Evolutionary conservation across 2,888 invertebrate species (phyloP), one percentile per base, ranked within the genome.

Genomic region (Archaeoteleia sp.): DNA sequence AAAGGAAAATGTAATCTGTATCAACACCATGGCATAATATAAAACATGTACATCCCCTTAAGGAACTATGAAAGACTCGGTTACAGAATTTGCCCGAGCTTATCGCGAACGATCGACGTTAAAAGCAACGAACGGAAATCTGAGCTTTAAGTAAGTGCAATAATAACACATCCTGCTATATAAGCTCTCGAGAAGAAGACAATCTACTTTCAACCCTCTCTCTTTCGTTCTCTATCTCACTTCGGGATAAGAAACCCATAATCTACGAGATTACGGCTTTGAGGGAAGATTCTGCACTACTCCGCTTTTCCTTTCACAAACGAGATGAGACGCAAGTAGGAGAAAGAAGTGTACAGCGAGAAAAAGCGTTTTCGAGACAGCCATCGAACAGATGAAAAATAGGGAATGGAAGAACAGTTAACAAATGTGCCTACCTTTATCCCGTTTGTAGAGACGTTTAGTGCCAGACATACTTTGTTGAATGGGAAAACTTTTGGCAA

Each of bases 251-350:
- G 65, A 65, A 53, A 61, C 61, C 48, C 57, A 57, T 69, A 65
- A 69, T 69, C 69, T 69, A 57, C 69, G 53, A 66, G 65, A 65
- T 69, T 65, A 69, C 69, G 42, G 61, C 68, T 60, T 65, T 51
- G 68, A 65, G 46, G 39, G 37, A 58, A 51, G 54, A 61, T 51
- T 58, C 45, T 23, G 57, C 57, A 45, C 32, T 53, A 63, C 54
- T 60, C 55, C 45, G 68, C 68, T 61, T 69, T 69, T 61, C 55
- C 60, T 65, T 57, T 43, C 51, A 51, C 55, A 57, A 65, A 69
- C 49, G 68, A 68, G 62, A 58, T 55, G 57, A 42, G 48, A 61
- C 62, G 51, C 15, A 53, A 23, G 14, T 25, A 8, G 30, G 39
- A 42, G 49, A 45, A 32, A 14, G 13, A 25, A 35, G 27, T 13